Evolutionary conservation across 2,113 vertebrate species (phyloP).

Genomic region (Tichodroma muraria): DNA sequence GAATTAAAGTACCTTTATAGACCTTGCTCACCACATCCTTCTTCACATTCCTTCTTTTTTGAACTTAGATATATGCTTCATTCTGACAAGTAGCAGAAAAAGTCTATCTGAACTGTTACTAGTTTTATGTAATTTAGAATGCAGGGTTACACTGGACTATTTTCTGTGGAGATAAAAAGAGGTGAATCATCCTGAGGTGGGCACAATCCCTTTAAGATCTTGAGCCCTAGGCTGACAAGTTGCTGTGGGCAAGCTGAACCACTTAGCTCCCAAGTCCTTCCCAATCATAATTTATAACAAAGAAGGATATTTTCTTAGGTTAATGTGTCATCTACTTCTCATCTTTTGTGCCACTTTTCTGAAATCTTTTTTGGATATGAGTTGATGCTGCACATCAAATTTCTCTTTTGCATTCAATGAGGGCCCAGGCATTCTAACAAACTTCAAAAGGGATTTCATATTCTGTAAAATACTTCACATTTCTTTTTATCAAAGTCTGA

Average conservation of each 20-base stretch:
- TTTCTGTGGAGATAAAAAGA: not conserved
- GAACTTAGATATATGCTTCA: not conserved
- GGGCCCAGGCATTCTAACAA: conserved; percentile 17
- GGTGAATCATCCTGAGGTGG: not conserved
- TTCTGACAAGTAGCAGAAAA: not conserved
- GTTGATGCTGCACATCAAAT: conserved; percentile 28
- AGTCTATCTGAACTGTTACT: not conserved
- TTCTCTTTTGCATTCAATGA: conserved; percentile 28
- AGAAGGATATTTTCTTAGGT: conserved; percentile 23
- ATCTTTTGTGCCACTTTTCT: conserved; percentile 34
- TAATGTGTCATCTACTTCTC: conserved; percentile 39
- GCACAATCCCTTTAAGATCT: not conserved
- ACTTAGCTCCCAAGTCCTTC: conserved; percentile 21
- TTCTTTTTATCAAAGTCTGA: conserved; percentile 16
- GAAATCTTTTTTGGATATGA: conserved; percentile 42
- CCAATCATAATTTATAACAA: conserved; percentile 33
- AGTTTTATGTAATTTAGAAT: not conserved
- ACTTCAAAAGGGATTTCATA: conserved; percentile 51
- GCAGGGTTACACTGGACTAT: not conserved
- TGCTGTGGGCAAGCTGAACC: not conserved
- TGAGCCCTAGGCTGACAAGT: not conserved
- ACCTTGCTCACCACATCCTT: not conserved
- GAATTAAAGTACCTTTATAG: not conserved
- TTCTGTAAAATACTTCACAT: conserved; percentile 2
- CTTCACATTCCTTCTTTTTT: not conserved